A percentile compares a stretch with the other conserved stretches of the same genome.
These are phyloP conservation scores for Vimba vimba DNA, from an alignment of 2,113 vertebrate genomes.

Conservation along the genomic window DNA sequence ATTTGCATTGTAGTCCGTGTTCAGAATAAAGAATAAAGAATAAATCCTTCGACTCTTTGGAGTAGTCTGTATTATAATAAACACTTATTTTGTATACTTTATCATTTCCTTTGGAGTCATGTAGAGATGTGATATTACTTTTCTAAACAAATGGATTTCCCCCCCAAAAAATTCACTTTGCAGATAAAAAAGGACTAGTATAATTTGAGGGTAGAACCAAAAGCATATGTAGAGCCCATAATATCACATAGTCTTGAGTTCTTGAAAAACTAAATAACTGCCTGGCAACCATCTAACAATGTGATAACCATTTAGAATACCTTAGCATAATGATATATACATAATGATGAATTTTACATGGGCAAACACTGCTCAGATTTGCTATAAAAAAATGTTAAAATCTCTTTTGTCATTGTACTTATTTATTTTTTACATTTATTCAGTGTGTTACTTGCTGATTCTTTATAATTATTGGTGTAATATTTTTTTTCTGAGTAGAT, in stretches of 20 bases:
- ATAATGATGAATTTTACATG: too few species aligned
- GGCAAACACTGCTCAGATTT: not conserved
- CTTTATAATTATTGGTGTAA: too few species aligned
- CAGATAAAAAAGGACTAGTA: not conserved
- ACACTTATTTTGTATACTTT: slow-evolving; percentile 7
- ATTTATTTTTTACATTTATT: too few species aligned
- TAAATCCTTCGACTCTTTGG: not conserved
- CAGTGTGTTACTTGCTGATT: too few species aligned
- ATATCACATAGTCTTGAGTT: not conserved
- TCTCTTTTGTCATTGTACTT: not conserved
- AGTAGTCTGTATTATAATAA: slow-evolving; percentile 7
- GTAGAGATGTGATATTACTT: not conserved
- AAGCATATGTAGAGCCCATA: not conserved
- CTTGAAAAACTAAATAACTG: not conserved
- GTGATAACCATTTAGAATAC: not conserved
- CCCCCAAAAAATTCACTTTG: not conserved
- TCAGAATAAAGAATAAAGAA: slow-evolving; percentile 65
- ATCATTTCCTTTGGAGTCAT: not conserved
- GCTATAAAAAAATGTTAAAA: not conserved
- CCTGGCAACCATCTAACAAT: not conserved
- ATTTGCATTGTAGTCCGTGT: slow-evolving; percentile 59
- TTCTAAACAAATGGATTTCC: not conserved
- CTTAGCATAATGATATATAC: not conserved
- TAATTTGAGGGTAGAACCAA: not conserved
- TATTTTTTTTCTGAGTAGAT: not conserved